Evolutionary conservation across 2,113 vertebrate genomes (phyloP).

Genomic region (Pituophis catenifer): DNA sequence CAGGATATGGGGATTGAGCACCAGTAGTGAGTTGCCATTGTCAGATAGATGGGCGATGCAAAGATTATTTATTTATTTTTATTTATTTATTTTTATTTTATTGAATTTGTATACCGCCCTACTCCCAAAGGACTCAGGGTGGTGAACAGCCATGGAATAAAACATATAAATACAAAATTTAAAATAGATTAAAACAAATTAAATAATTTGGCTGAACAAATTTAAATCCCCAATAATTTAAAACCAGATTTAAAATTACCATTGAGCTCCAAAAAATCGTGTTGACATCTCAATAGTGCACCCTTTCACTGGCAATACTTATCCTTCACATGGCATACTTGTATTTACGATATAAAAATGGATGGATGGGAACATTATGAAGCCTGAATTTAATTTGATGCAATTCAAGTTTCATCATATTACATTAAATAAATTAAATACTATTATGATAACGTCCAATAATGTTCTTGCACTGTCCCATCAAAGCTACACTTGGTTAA

Average conservation of each 20-base stretch:
- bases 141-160: too few species aligned
- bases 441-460: not conserved
- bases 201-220: too few species aligned
- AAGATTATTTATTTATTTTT: not conserved
- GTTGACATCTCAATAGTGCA: not conserved
- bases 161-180: too few species aligned
- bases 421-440: not conserved
- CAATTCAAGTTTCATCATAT: not conserved
- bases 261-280: not conserved
- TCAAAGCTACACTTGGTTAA: not conserved
- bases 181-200: too few species aligned
- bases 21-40: constrained; percentile 6
- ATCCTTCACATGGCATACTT: not conserved
- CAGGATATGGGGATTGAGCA: constrained; percentile 10
- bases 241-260: too few species aligned
- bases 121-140: too few species aligned
- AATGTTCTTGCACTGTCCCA: not conserved
- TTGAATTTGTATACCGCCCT: too few species aligned
- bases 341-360: not conserved
- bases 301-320: not conserved
- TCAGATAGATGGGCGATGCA: not conserved
- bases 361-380: not conserved
- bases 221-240: too few species aligned
- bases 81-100: too few species aligned
- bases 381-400: not conserved